A percentile compares a stretch with the other conserved stretches of the same genome.
phyloP scores from a whole-genome alignment of 1,140 invertebrate species.

The Drosophila nebulosa region DNA sequence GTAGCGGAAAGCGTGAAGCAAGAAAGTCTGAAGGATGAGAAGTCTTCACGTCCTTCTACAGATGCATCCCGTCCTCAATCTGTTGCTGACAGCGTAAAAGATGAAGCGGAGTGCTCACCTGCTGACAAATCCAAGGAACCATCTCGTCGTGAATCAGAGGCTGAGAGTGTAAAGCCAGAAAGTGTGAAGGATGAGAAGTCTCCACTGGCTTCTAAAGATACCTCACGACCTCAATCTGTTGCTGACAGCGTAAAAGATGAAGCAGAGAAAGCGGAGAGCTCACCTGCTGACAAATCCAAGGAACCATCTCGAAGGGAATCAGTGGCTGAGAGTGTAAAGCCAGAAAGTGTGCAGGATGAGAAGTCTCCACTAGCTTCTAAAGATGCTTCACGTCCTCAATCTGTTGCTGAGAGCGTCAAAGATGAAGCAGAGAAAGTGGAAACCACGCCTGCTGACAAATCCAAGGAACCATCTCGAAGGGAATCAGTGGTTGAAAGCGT shows the following conservation, averaged over 20 bases:
- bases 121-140: too few species aligned
- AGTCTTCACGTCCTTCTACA: conserved; percentile 15
- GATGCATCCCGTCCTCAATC: conserved; percentile 4
- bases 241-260: too few species aligned
- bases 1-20: conserved; percentile 7
- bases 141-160: too few species aligned
- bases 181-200: conserved; percentile 20
- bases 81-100: too few species aligned
- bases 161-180: background rate
- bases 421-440: background rate
- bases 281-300: conserved; percentile 19
- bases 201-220: conserved; percentile 22
- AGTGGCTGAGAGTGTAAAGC: conserved; percentile 13
- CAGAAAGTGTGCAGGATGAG: conserved; percentile 3
- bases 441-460: background rate
- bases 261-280: background rate
- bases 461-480: conserved; percentile 5
- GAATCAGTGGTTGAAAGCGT: conserved; percentile 15
- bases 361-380: conserved; percentile 5
- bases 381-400: conserved; percentile 2
- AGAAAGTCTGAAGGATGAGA: conserved; percentile 7
- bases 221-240: background rate
- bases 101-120: too few species aligned
- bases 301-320: conserved; percentile 24
- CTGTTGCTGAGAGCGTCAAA: background rate